Evolutionary conservation across 2,888 invertebrate genomes (phyloP), one percentile per base, ranked within the genome.

Genomic region (Meloe dianella): DNA sequence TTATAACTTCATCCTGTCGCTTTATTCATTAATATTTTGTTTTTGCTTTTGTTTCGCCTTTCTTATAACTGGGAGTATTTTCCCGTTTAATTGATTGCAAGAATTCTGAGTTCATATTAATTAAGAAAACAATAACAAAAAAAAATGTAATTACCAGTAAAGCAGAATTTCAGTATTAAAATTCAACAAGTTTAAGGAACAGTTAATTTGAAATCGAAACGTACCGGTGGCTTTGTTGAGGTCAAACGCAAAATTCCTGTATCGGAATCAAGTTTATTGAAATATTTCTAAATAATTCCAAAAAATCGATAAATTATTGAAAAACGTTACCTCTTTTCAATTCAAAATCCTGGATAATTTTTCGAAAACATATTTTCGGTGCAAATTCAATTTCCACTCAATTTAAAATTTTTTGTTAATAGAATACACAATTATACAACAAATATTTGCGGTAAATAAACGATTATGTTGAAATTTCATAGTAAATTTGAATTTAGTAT

Each of bases 141-240:
- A 35, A 35, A 35, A 35, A 35, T 35, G 12, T 35, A 4, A 35
- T 35, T 32, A 32, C 3, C 12, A n/a, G n/a, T n/a, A n/a, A n/a
- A n/a, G n/a, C n/a, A 2, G n/a, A 41, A 41, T 41, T 41, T 17
- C 4, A 41, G 17, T 5, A 35, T 35, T 12, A 35, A 35, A 35
- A 35, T 35, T 35, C 47, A 20, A 47, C 47, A 47, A 47, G 41
- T 9, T 47, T 41, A 41, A 17, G n/a, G 17, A 54, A 54, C 54
- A 54, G 54, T 54, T 54, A 54, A 24, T 54, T 20, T 20, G 47
- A 47, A 54, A 54, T 54, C 54, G 47, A 51, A 54, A 54, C 54
- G 3, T 6, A 5, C 35, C 54, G 24, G 4, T 14, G 24, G 24
- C 7, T 12, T 27, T 54, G 12, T 24, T 54, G 54, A 54, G 54